Evolutionary conservation across 2,888 invertebrate species (phyloP).

Genomic region (Zygaena filipendulae): DNA sequence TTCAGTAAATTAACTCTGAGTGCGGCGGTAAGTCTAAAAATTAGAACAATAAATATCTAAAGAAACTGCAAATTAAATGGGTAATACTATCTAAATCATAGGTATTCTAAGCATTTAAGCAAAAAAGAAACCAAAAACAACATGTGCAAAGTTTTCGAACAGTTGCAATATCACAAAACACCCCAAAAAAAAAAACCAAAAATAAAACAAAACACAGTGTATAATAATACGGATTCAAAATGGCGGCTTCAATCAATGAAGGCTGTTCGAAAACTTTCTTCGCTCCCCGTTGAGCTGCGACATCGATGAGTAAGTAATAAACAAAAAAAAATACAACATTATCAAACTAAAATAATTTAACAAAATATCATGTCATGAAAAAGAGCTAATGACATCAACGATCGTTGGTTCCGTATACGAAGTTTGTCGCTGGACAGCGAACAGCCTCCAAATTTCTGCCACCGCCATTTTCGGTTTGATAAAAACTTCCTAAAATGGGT

Average conservation of each 20-base stretch:
- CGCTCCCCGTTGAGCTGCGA: conserved; percentile 33
- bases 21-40: too few species aligned
- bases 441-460: conserved; percentile 71
- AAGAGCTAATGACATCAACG: conserved; percentile 42
- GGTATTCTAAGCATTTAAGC: conserved; percentile 6
- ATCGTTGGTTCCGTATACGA: conserved; percentile 43
- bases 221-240: conserved; percentile 44
- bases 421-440: conserved; percentile 60
- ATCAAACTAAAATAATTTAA: too few species aligned
- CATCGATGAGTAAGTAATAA: conserved; percentile 45
- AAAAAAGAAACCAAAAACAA: conserved; percentile 23
- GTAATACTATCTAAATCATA: too few species aligned
- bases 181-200: conserved; percentile 33
- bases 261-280: conserved; percentile 76
- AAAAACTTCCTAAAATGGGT: conserved; percentile 9
- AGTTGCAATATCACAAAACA: conserved; percentile 56
- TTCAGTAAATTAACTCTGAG: too few species aligned
- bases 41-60: too few species aligned
- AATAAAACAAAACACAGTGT: conserved; percentile 24
- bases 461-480: conserved; percentile 47
- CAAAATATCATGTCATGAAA: conserved; percentile 41
- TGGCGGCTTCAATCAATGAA: conserved; percentile 65
- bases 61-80: too few species aligned
- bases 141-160: conserved; percentile 71
- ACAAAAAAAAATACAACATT: too few species aligned